Base-by-base conservation (phyloP, 2,797 vertebrate species). In the Macroramphosus scolopax region DNA sequence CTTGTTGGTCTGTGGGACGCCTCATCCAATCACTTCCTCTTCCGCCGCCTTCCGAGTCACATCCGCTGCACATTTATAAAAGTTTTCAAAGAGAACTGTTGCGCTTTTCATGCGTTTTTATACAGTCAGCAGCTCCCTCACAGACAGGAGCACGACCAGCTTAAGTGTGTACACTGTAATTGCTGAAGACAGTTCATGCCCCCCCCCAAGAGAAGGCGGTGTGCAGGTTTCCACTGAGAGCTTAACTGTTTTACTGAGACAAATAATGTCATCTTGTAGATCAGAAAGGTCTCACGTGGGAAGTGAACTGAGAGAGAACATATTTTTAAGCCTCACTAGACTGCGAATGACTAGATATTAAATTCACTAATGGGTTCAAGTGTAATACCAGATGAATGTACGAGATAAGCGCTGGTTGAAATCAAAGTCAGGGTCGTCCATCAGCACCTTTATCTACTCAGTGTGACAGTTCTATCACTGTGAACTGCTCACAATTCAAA, bases 361-460 rank as follows among this genome's bases (percentile, higher is more conserved):
- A 5, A n/a, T n/a, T 12, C 4, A 3, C 29, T 5, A 13, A 3
- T 4, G 29, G 4, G 4, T 8, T 37, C 3, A 3, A 22, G 20
- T 3, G 6, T 6, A 22, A 3, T 6, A 3, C 20, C 6, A 6
- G 20, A 22, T 6, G 6, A 45, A 51, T 37, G 34, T 43, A 20
- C 46, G 16, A 58, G 37, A 55, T 47, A 29, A 44, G 26, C 47
- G 18, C 14, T 25, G 9, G 34, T 31, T 64, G 20, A 64, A 55
- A 44, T 58, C 43, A 59, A 18, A 33, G 36, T 59, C 37, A 49
- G 17, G 5, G 29, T 52, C 30, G 55, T 63, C 31, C 46, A 65
- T 68, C 41, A 44, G 26, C 30, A 47, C 53, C 22, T 68, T 72
- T 63, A 76, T 51, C 62, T 51, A 36, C 34, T 38, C 4, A 18